Base-by-base conservation (phyloP, 2,113 vertebrate species). In the Osmerus eperlanus region DNA sequence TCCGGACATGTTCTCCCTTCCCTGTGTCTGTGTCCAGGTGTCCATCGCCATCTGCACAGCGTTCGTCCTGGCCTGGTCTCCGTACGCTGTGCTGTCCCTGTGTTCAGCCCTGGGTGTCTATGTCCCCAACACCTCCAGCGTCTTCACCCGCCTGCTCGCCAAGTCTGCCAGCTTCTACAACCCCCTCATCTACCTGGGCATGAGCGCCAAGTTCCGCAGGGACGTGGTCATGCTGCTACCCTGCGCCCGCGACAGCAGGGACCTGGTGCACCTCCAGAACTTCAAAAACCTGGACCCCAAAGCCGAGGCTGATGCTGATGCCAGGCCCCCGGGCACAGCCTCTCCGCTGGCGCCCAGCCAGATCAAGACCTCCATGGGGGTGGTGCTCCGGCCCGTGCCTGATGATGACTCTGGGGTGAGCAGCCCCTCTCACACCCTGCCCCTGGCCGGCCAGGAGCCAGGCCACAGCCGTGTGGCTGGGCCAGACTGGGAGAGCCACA, bases 141-240 rank as follows among this genome's bases (percentile, higher is more conserved):
- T 95, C 83, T 76, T 95, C 75, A 90, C 92, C 74, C 92, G 90
- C 28, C 91, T 92, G 71, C 93, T 92, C 78, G 93, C 92, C 78
- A 94, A 96, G 86, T 93, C 94, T 5, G 92, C 92, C 76, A 94
- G 90, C 77, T 94, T 94, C 84, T 93, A 94, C 85, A 95, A 94
- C 75, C 92, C 92, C 0, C 84, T 94, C 76, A 94, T 93, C 74
- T 95, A 95, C 84, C 94, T 95, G 6, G 90, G 92, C 79, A 93
- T 95, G 93, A 92, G 91, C 86, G 92, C 91, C 79, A 94, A 93
- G 81, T 95, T 95, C 70, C 91, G 90, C 61, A 93, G 88, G 66
- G 92, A 93, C 65, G 74, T 93, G 55, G 77, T 87, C 3, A 59
- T 85, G 65, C 73, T 94, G 72, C 83, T 94, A 74, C 91, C 90